Conservation (phyloP, 2,113 vertebrate genomes). For the Noctilio leporinus region DNA sequence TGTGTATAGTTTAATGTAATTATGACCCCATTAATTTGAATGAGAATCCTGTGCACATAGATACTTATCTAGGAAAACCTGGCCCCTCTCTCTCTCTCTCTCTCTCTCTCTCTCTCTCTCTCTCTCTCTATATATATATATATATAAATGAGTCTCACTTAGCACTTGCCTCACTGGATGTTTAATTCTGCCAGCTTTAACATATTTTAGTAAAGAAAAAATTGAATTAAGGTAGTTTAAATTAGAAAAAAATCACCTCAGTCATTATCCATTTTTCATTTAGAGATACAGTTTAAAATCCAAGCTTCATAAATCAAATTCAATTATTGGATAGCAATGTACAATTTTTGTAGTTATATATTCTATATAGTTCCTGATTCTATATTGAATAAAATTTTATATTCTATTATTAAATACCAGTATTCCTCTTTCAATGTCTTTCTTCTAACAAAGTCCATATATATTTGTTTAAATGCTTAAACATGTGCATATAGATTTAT, state of each 20-base stretch:
- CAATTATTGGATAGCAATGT: neutral
- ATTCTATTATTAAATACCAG: neutral
- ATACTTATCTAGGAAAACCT: neutral
- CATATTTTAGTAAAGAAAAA: conserved; percentile 1
- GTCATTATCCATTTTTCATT: conserved; percentile 24
- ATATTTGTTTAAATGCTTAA: neutral
- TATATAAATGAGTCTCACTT: neutral
- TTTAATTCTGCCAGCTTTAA: conserved; percentile 24
- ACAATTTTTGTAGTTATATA: neutral
- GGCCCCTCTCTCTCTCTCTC: too few relatives aligned
- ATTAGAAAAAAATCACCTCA: neutral
- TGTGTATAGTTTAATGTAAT: neutral
- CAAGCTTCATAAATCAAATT: neutral
- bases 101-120: too few relatives aligned
- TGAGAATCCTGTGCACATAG: neutral
- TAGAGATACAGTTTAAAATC: neutral
- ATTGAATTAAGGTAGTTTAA: conserved; percentile 4
- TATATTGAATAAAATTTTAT: neutral
- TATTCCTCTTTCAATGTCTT: neutral
- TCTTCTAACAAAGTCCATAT: neutral
- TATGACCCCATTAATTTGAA: neutral
- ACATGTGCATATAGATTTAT: neutral
- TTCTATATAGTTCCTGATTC: neutral
- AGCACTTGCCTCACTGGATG: neutral
- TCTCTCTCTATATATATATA: too few relatives aligned